Base-by-base conservation (phyloP, 2,113 vertebrate genomes). In the Thermophis baileyi region DNA sequence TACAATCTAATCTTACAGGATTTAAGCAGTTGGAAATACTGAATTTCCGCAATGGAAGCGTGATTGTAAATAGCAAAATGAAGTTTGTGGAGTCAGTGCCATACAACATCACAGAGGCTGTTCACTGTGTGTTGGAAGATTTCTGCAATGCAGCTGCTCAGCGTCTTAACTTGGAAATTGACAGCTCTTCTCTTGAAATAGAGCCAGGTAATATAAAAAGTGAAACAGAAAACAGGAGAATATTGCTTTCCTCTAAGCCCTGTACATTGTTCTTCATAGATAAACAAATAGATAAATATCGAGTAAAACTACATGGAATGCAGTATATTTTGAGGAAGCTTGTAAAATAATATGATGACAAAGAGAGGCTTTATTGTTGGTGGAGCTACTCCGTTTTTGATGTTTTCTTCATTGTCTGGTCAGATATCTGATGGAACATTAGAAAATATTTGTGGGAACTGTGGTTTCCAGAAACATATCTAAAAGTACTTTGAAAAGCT, bases 1-100 rank as follows among this genome's bases (percentile, higher is more conserved):
- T 99, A 9, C 98, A 97, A 93, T 98, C 98, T 86, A 99, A 99
- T 97, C 98, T 99, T 5, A 99, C 98, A 0, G 99, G 99, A 88
- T 99, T 99, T 97, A 98, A 97, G 95, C 98, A 99, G 3, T 97
- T 99, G 93, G 98, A 99, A 97, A 98, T 99, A 89, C 98, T 99
- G 0, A 99, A 98, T 97, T 99, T 99, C 98, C 97, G 98, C 94
- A 98, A 98, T 0, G 99, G 99, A 91, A 99, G 99, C 7, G 98
- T 99, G 92, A 99, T 99, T 25, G 98, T 99, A 89, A 99, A 99
- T 86, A 99, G 98, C 97, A 98, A 97, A 95, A 97, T 99, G 97
- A 98, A 98, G 93, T 99, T 99, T 96, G 98, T 98, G 88, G 97
- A 96, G 96, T 98, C 98, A 0, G 98, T 99, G 92, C 98, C 99